Conservation (phyloP, 1,140 invertebrate species). For the Drosophila paulistorum region DNA sequence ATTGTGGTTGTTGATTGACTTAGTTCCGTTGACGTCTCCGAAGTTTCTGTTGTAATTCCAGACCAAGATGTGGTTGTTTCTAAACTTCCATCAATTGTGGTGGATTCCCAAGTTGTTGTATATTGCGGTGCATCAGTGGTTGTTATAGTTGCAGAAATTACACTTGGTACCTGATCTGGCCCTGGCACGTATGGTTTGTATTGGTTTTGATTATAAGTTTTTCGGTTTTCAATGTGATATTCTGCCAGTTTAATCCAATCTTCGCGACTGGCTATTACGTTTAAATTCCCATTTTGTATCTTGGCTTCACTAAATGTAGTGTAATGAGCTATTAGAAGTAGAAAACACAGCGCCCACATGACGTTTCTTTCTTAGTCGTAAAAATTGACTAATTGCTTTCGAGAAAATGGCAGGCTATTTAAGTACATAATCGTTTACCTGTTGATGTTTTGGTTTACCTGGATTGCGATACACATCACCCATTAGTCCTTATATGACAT, state of each 20-base stretch:
- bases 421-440: slow-evolving; percentile 40
- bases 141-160: background rate
- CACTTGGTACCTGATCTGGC: slow-evolving; percentile 6
- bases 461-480: slow-evolving; percentile 16
- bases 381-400: slow-evolving; percentile 40
- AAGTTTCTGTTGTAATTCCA: slow-evolving; percentile 3
- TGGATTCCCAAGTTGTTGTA: too few species aligned
- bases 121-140: slow-evolving; percentile 3
- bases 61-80: slow-evolving; percentile 1
- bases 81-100: background rate
- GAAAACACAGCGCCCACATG: slow-evolving; percentile 40
- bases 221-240: slow-evolving; percentile 40
- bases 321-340: slow-evolving; percentile 28
- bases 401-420: slow-evolving; percentile 7
- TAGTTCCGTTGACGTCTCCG: background rate
- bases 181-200: slow-evolving; percentile 49
- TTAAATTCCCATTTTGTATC: slow-evolving; percentile 16
- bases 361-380: slow-evolving; percentile 7
- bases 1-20: background rate
- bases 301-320: background rate
- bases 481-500: background rate
- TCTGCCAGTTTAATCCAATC: slow-evolving; percentile 51
- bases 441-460: slow-evolving; percentile 24
- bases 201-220: slow-evolving; percentile 34
- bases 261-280: slow-evolving; percentile 34